A percentile compares a stretch with the other conserved stretches of the same genome.
Evolutionary conservation across 1,140 invertebrate species (phyloP).

Genomic region (Teleogryllus occipitalis): DNA sequence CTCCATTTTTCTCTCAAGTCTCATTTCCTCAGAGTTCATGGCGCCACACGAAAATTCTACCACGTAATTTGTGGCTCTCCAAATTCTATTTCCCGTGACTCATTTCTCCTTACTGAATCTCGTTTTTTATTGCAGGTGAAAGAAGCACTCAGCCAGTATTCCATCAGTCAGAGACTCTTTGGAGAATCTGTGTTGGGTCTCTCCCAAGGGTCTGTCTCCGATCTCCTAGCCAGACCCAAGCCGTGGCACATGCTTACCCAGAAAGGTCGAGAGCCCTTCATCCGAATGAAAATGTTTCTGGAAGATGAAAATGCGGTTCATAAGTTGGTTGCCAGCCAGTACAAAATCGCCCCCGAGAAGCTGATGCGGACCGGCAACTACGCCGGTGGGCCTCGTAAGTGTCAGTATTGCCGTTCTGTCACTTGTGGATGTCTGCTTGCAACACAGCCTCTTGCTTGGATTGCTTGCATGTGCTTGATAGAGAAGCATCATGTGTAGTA

Average conservation of each 20-base stretch:
- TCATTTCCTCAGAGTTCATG: no score
- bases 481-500: no score
- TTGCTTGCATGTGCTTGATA: no score
- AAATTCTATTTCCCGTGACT: no score
- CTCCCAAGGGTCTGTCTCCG: constrained; percentile 92
- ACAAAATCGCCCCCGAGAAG: constrained; percentile 94
- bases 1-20: no score
- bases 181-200: constrained; percentile 95
- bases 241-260: constrained; percentile 97
- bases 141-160: constrained; percentile 95
- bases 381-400: constrained; percentile 60
- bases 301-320: constrained; percentile 96
- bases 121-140: constrained; percentile 57
- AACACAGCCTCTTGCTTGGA: no score
- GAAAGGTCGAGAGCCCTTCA: constrained; percentile 94
- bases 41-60: no score
- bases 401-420: background rate
- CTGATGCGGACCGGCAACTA: constrained; percentile 90
- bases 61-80: no score
- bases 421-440: no score
- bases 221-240: constrained; percentile 87
- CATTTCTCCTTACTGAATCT: background rate
- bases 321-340: constrained; percentile 92
- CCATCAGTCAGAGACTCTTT: constrained; percentile 95
- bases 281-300: constrained; percentile 96